Evolutionary conservation across 2,888 invertebrate genomes (phyloP).

Genomic region (Lasioglossum lativentre): DNA sequence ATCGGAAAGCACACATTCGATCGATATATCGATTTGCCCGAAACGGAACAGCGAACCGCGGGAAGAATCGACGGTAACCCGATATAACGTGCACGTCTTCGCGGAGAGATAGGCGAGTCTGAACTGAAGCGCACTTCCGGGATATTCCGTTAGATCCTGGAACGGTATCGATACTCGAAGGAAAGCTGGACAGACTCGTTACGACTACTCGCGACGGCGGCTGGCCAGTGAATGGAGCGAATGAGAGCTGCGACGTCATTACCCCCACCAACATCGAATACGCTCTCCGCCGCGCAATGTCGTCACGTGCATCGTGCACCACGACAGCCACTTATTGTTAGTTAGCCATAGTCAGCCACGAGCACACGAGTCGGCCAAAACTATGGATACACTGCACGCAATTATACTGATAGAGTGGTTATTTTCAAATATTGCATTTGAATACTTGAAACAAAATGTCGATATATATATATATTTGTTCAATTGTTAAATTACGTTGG

Average conservation of each 20-base stretch:
- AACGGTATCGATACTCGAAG: conserved; percentile 59
- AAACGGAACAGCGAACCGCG: neutral
- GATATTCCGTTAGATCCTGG: conserved; percentile 66
- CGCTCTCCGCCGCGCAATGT: conserved; percentile 41
- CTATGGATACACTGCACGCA: neutral
- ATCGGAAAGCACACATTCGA: conserved; percentile 21
- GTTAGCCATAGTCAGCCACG: too few species aligned
- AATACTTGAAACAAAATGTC: neutral
- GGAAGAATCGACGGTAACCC: neutral
- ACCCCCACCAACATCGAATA: conserved; percentile 41
- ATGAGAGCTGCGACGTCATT: conserved; percentile 74
- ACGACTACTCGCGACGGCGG: conserved; percentile 68
- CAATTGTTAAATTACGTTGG: neutral
- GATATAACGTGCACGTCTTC: neutral
- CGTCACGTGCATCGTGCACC: conserved; percentile 39
- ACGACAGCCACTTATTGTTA: too few species aligned
- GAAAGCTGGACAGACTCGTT: conserved; percentile 46
- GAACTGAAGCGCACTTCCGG: conserved; percentile 58
- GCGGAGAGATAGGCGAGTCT: conserved; percentile 24
- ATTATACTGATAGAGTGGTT: neutral
- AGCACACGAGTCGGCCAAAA: conserved; percentile 23
- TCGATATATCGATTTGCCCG: conserved; percentile 15
- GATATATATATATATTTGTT: too few species aligned
- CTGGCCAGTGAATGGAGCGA: conserved; percentile 81
- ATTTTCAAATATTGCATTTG: neutral